A percentile compares a stretch with the other conserved stretches of the same genome.
Conservation (phyloP, 2,113 vertebrate genomes). For the Ia io region DNA sequence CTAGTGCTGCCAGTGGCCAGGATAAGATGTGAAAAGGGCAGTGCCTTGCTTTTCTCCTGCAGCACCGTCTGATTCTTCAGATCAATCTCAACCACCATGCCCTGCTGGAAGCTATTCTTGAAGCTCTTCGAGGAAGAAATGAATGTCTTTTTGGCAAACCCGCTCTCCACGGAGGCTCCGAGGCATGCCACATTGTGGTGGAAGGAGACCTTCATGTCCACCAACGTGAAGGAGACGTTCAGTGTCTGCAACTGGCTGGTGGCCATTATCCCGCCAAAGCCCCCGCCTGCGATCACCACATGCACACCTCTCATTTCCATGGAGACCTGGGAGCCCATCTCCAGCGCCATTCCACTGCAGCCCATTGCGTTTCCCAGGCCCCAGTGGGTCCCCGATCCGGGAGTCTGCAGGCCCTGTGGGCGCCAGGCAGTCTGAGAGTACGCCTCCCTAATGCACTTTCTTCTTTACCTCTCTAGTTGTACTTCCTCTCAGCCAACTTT, state of each 20-base stretch:
- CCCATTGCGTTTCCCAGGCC: too few species aligned
- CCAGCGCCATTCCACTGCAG: too few species aligned
- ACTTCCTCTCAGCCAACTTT: too few species aligned
- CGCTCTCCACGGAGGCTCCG: constrained; percentile 88
- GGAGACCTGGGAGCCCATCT: constrained; percentile 88
- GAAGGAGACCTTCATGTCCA: constrained; percentile 90
- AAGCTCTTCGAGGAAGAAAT: constrained; percentile 89
- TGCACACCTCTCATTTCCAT: constrained; percentile 79
- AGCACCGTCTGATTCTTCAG: constrained; percentile 81
- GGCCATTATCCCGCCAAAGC: constrained; percentile 88
- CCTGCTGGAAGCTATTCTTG: constrained; percentile 89
- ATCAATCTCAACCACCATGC: constrained; percentile 86
- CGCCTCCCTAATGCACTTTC: too few species aligned
- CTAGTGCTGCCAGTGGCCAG: constrained; percentile 92
- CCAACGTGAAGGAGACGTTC: constrained; percentile 87
- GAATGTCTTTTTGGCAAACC: constrained; percentile 92
- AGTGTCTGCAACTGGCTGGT: constrained; percentile 84
- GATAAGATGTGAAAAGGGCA: constrained; percentile 92
- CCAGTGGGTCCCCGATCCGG: too few species aligned
- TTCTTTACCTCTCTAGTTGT: too few species aligned
- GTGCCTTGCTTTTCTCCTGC: constrained; percentile 86
- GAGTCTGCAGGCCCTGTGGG: too few species aligned
- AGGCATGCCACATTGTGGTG: constrained; percentile 92
- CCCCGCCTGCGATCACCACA: constrained; percentile 92
- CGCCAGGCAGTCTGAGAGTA: too few species aligned